These are phyloP conservation scores for Ditula angustiorana DNA, from an alignment of 2,888 invertebrate genomes.

Conservation along the genomic window DNA sequence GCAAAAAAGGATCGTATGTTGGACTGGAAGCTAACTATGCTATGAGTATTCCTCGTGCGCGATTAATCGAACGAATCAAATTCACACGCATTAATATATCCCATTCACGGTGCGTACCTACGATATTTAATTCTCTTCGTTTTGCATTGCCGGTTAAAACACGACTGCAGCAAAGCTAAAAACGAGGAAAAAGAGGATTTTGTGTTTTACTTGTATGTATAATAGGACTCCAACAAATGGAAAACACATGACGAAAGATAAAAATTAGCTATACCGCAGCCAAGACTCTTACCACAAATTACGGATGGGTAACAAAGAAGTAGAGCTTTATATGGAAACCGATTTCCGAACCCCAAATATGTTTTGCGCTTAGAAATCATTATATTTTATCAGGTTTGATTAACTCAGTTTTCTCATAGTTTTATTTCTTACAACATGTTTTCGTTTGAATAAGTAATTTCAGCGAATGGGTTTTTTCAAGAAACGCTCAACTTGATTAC, in stretches of 20 bases:
- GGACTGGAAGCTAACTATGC: constrained; percentile 25
- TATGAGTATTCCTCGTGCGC: constrained; percentile 35
- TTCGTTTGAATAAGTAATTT: constrained; percentile 25
- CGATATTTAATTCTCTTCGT: constrained; percentile 15
- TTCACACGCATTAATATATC: constrained; percentile 24
- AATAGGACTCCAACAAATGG: too few species aligned
- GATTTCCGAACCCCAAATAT: too few species aligned
- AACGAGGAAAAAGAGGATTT: too few species aligned
- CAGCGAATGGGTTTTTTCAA: constrained; percentile 24
- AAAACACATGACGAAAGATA: too few species aligned
- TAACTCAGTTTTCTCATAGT: background rate
- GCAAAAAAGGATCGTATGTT: constrained; percentile 29
- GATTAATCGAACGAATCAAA: constrained; percentile 35
- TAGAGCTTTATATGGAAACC: too few species aligned
- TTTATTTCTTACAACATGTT: background rate
- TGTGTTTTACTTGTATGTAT: too few species aligned
- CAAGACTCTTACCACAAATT: too few species aligned
- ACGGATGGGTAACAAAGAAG: too few species aligned
- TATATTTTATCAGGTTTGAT: too few species aligned
- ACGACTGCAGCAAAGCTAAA: too few species aligned
- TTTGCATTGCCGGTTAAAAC: constrained; percentile 31
- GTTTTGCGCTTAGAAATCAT: too few species aligned
- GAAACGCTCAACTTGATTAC: constrained; percentile 16
- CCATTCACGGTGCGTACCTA: constrained; percentile 4
- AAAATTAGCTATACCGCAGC: too few species aligned